Base-by-base conservation (phyloP, 2,888 invertebrate genomes). In the Cheilosia scutellata region DNA sequence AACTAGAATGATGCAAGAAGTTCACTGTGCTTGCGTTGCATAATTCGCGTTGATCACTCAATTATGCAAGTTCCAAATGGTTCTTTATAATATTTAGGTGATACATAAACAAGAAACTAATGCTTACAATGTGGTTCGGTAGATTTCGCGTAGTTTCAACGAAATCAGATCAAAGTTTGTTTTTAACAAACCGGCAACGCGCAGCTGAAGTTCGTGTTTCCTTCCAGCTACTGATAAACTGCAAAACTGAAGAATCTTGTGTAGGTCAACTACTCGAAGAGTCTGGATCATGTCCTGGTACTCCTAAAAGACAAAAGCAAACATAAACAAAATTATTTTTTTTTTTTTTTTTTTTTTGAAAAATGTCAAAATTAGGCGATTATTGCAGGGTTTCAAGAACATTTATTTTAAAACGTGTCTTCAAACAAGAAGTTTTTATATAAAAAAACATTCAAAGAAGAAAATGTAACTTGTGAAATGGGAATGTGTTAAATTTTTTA, bases 251-350 rank as follows among this genome's bases (percentile, higher is more conserved):
- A 97, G 94, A 91, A 97, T 93, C 93, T 95, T 95, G 93, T 97
- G 96, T 91, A 97, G 95, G 93, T 97, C 97, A 92, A 96, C 95
- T 89, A 97, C 96, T 90, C 97, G 95, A 93, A 97, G 96, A 89
- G 90, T 90, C 89, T 90, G 90, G 89, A 92, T 88, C 91, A 91
- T 92, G 88, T 91, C 91, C 91, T 92, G 90, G 89, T 91, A 92
- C 89, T 91, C 91, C 91, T 91, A 62, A 3, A 89, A 89, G 66
- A 29, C 27, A 57, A 77, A 42, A 37, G 60, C 27, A 31, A n/a
- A 42, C 4, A 51, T 27, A 11, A 11, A 13, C 5, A 1, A 7
- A 27, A 2, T 51, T 7, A 42, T 13, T 13, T 11, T 9, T 11
- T 16, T 16, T n/a, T 2, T 13, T 13, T 11, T 9, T 11, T 16